Percentiles rank a stretch among this genome's conserved stretches.
Conservation (phyloP, 2,888 invertebrate species). For the Pyrrhosoma nymphula region DNA sequence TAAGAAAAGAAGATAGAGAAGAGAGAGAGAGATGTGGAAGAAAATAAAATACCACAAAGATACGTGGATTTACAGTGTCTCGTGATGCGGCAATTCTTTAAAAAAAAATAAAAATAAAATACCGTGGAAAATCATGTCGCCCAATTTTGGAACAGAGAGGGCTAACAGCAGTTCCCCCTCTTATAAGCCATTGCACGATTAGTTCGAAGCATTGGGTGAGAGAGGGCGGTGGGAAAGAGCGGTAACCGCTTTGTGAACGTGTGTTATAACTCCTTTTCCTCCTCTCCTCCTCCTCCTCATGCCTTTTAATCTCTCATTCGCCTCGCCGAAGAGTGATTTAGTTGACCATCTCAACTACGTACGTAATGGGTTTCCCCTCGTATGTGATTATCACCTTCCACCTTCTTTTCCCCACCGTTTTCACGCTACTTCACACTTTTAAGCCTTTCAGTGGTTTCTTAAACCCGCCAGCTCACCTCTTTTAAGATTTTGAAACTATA, state of each 20-base stretch:
- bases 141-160: background rate
- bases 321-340: slow-evolving; percentile 2
- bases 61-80: too few relatives aligned
- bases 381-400: background rate
- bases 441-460: too few relatives aligned
- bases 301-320: background rate
- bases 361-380: background rate
- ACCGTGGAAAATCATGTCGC: background rate
- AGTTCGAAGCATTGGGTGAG: background rate
- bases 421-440: too few relatives aligned
- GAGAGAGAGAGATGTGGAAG: too few relatives aligned
- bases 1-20: too few relatives aligned
- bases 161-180: too few relatives aligned
- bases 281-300: background rate
- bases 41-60: too few relatives aligned
- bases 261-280: background rate
- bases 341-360: too few relatives aligned
- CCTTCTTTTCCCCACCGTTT: background rate
- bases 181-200: background rate
- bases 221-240: too few relatives aligned
- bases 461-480: too few relatives aligned
- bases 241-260: background rate
- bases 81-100: background rate
- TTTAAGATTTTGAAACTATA: too few relatives aligned
- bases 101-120: background rate